These are phyloP conservation scores for Adineta ricciae DNA, from an alignment of 2,888 invertebrate genomes.

Conservation along the genomic window DNA sequence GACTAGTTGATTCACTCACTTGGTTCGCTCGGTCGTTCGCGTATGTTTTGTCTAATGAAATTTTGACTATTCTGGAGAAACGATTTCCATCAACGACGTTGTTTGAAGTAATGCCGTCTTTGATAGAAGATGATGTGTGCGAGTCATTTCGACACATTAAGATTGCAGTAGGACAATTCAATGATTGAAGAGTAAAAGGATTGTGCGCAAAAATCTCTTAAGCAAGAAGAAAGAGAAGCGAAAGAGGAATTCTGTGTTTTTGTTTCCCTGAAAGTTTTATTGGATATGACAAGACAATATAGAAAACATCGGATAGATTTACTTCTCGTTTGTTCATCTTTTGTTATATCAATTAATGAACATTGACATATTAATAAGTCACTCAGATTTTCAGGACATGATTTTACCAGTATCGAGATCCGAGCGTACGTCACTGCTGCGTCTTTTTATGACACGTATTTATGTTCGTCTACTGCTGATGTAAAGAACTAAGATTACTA, in stretches of 20 bases:
- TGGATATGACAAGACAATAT: no score
- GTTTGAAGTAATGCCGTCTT: not conserved
- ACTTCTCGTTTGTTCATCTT: not conserved
- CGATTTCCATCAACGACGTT: not conserved
- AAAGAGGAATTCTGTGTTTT: not conserved
- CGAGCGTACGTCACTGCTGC: not conserved
- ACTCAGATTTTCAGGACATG: not conserved
- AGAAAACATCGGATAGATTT: no score
- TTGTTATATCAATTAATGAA: not conserved
- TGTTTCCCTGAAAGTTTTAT: no score
- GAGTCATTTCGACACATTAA: not conserved
- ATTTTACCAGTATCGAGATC: not conserved
- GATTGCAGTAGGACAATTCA: not conserved
- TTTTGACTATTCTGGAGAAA: not conserved
- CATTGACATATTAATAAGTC: not conserved
- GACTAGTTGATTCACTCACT: not conserved
- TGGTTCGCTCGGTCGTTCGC: not conserved
- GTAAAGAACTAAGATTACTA: not conserved
- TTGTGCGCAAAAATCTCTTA: not conserved
- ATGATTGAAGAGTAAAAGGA: not conserved
- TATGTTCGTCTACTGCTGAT: not conserved
- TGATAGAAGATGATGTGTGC: not conserved
- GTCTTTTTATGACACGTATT: not conserved
- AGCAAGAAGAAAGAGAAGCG: not conserved
- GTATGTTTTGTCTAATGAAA: not conserved